Percentiles rank a stretch among this genome's conserved stretches.
Conservation (phyloP, 1,140 invertebrate species). For the Bombyx mori region DNA sequence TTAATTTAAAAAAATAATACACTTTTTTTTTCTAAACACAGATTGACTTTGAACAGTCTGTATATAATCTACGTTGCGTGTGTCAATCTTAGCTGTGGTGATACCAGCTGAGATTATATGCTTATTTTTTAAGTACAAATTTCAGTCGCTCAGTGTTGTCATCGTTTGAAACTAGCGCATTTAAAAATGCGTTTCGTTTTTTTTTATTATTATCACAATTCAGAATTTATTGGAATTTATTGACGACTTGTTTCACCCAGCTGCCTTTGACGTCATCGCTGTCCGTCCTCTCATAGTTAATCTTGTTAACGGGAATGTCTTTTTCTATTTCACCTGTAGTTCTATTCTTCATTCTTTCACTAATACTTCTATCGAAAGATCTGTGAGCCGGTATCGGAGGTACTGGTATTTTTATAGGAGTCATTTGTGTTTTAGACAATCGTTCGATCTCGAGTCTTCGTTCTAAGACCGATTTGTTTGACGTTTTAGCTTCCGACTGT, state of each 20-base stretch:
- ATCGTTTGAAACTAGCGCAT: too few species aligned
- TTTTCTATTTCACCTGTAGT: constrained; percentile 10
- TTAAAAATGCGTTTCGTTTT: neutral
- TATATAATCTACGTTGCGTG: too few species aligned
- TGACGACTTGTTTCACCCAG: constrained; percentile 70
- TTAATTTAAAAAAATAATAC: too few species aligned
- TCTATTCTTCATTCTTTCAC: constrained; percentile 25
- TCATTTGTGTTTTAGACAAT: constrained; percentile 43
- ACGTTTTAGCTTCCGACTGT: constrained; percentile 16
- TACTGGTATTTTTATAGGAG: constrained; percentile 38
- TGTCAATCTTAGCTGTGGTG: too few species aligned
- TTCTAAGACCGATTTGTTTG: constrained; percentile 64
- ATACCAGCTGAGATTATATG: too few species aligned
- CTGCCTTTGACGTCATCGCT: constrained; percentile 52
- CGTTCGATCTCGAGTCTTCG: constrained; percentile 64
- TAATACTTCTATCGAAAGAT: constrained; percentile 45
- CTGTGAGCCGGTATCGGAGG: constrained; percentile 47
- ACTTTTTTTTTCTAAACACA: too few species aligned
- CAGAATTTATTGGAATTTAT: constrained; percentile 67
- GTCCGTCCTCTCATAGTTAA: constrained; percentile 23
- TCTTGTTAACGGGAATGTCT: constrained; percentile 21
- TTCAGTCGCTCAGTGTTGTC: too few species aligned
- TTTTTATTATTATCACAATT: constrained; percentile 10
- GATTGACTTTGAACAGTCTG: too few species aligned
- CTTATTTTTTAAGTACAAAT: too few species aligned